Conservation (phyloP, 2,113 vertebrate genomes). For the Electrona antarctica region DNA sequence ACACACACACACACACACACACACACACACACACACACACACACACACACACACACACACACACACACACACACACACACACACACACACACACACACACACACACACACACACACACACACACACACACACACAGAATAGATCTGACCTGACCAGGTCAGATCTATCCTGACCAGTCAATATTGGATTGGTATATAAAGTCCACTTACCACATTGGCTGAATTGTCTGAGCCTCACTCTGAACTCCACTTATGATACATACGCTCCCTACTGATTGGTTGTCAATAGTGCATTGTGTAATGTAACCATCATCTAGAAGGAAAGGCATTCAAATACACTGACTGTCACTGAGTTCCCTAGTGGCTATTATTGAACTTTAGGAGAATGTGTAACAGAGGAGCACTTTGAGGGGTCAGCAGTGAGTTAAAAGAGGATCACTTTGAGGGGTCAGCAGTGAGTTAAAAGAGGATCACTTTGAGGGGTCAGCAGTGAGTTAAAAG, state of each 20-base stretch:
- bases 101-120: too few species aligned
- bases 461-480: too few species aligned
- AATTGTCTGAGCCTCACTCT: background rate
- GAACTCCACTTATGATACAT: background rate
- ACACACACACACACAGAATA: background rate
- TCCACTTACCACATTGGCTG: background rate
- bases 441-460: too few species aligned
- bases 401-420: background rate
- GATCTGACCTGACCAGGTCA: background rate
- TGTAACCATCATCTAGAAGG: background rate
- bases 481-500: too few species aligned
- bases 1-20: too few species aligned
- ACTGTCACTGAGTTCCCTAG: slow-evolving; percentile 6
- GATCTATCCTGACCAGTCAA: background rate
- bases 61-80: too few species aligned
- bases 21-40: too few species aligned
- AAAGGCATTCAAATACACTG: background rate
- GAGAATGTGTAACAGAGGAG: background rate
- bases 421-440: too few species aligned
- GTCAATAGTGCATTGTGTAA: slow-evolving; percentile 1
- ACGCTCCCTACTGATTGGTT: background rate
- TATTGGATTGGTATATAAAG: background rate
- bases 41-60: too few species aligned
- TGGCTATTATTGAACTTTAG: background rate
- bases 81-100: too few species aligned